phyloP scores from a whole-genome alignment of 2,888 invertebrate species.

The Minunthozetes semirufus region DNA sequence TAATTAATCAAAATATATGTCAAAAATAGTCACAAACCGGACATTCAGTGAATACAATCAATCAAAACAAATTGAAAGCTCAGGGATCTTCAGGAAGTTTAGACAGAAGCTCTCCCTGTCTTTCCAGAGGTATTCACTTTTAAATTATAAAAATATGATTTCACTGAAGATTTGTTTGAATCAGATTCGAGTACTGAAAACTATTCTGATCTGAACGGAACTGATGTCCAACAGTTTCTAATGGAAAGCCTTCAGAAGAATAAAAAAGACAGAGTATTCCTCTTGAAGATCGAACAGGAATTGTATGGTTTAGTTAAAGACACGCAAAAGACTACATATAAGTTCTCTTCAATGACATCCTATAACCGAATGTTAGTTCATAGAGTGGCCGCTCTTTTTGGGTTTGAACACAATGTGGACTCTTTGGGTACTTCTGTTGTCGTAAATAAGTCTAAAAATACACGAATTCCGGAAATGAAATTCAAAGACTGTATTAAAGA shows the following conservation, averaged over 20 bases:
- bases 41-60: background rate
- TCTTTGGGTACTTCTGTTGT: conserved; percentile 65
- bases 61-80: conserved; percentile 4
- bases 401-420: conserved; percentile 89
- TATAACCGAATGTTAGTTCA: conserved; percentile 95
- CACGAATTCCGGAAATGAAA: conserved; percentile 61
- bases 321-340: conserved; percentile 59
- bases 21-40: background rate
- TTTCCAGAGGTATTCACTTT: conserved; percentile 52
- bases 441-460: conserved; percentile 65
- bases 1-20: background rate
- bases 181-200: conserved; percentile 67
- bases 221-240: conserved; percentile 78
- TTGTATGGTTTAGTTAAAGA: conserved; percentile 75
- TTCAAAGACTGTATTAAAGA: conserved; percentile 65
- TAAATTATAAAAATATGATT: background rate
- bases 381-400: conserved; percentile 84
- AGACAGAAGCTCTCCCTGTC: conserved; percentile 47
- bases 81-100: conserved; percentile 34
- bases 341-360: conserved; percentile 86
- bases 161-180: too few relatives aligned
- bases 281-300: conserved; percentile 81
- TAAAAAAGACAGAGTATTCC: conserved; percentile 72
- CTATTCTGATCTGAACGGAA: conserved; percentile 63
- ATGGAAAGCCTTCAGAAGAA: conserved; percentile 84